Base-by-base conservation (phyloP, 2,797 vertebrate species). In the Lithobates pipiens region DNA sequence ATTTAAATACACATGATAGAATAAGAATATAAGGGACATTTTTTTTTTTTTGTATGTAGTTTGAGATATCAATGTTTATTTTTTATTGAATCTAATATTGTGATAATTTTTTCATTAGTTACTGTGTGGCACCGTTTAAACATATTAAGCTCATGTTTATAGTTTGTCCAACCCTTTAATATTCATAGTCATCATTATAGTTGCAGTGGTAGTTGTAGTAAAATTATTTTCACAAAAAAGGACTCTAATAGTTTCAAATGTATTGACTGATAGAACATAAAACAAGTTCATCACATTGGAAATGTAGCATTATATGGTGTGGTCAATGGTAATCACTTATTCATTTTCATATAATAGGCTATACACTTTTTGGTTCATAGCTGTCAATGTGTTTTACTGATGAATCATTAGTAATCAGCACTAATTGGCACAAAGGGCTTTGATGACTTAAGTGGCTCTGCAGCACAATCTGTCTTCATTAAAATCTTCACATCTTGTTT, bases 391-490 rank as follows among this genome's bases (percentile, higher is more conserved):
- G 36, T 16, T 74, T 16, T 27, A 15, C 72, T 46, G n/a, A 74
- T 46, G 21, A 13, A 50, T 74, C 72, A 74, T 74, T 50, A 15
- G 13, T 25, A 74, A 74, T 74, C 72, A 46, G 72, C 34, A 74
- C 72, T 74, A 74, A 74, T 74, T 11, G 39, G 42, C 72, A 74
- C n/a, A 74, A 74, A 25, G n/a, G n/a, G 42, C 25, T 74, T 74
- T 74, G 72, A 74, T 50, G 42, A 42, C 72, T 74, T 16, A 74
- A 74, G 39, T 74, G 72, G 23, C 42, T n/a, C n/a, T 46, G 72
- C 39, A 74, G 39, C 25, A 44, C 72, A 74, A 74, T 74, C 72
- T 74, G 72, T 74, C 72, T 76, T 76, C 75, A 74, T 74, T 74
- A 46, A 32, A 34, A 63, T 61, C 10, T 5, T 23, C n/a, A 77